Conservation (phyloP, 1,140 invertebrate genomes). For the Drosophila sturtevanti region DNA sequence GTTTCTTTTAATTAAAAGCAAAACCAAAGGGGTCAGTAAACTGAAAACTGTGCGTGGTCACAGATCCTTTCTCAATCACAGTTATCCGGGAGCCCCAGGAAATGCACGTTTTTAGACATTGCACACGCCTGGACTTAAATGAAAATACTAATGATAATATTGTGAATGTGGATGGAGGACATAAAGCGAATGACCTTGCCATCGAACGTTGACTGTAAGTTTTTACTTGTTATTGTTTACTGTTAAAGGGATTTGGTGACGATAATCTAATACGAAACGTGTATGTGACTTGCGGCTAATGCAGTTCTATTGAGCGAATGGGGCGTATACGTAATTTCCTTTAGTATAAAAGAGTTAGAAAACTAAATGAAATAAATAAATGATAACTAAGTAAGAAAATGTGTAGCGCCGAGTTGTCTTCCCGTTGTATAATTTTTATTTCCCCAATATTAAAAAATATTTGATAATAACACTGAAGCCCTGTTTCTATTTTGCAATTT, state of each 20-base stretch:
- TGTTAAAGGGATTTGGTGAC: constrained; percentile 13
- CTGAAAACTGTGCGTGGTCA: neutral
- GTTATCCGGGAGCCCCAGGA: constrained; percentile 23
- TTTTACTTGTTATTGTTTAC: constrained; percentile 36
- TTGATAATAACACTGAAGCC: neutral
- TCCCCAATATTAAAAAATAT: neutral
- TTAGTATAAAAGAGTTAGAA: neutral
- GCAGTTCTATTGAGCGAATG: neutral
- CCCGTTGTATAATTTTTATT: no score
- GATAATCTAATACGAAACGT: constrained; percentile 30
- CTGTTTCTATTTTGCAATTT: neutral
- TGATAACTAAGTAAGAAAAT: neutral
- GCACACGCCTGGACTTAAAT: neutral
- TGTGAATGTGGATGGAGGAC: neutral
- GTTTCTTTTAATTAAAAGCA: constrained; percentile 37
- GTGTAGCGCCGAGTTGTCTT: no score
- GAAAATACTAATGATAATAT: neutral
- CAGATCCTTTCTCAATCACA: neutral
- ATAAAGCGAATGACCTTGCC: constrained; percentile 11
- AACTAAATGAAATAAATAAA: neutral
- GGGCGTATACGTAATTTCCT: neutral
- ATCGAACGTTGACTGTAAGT: constrained; percentile 19
- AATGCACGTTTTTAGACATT: constrained; percentile 19
- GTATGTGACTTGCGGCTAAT: neutral
- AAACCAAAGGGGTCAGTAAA: constrained; percentile 1